phyloP scores from a whole-genome alignment of 1,140 invertebrate species.

The Arctopsyche grandis region DNA sequence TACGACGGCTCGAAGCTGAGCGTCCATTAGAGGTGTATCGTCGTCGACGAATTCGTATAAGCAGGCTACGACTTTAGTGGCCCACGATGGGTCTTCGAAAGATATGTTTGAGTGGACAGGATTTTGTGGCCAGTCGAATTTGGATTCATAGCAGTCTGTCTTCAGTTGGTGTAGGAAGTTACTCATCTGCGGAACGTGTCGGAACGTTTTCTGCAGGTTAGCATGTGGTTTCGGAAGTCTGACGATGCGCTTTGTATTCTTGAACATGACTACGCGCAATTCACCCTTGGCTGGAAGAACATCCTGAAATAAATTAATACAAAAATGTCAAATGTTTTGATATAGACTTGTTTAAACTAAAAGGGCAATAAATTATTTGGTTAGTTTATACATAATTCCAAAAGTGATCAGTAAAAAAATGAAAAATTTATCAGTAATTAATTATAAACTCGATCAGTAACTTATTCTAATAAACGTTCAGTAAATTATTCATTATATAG shows the following conservation, averaged over 20 bases:
- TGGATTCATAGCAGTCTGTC: background rate
- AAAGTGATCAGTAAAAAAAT: too few species aligned
- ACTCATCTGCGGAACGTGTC: slow-evolving; percentile 23
- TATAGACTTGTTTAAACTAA: slow-evolving; percentile 68
- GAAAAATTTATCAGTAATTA: too few species aligned
- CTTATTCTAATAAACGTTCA: too few species aligned
- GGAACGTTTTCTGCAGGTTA: slow-evolving; percentile 42
- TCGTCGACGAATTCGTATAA: slow-evolving; percentile 51
- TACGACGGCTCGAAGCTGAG: slow-evolving; percentile 44
- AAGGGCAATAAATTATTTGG: background rate
- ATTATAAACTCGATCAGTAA: too few species aligned
- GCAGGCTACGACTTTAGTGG: slow-evolving; percentile 25
- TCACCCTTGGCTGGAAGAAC: slow-evolving; percentile 55
- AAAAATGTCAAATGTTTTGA: slow-evolving; percentile 60
- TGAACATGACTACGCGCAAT: slow-evolving; percentile 64
- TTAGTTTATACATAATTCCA: background rate
- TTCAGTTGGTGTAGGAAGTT: slow-evolving; percentile 8
- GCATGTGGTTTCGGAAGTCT: slow-evolving; percentile 60
- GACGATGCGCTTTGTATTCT: slow-evolving; percentile 64
- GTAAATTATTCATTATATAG: too few species aligned
- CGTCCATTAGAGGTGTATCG: slow-evolving; percentile 50
- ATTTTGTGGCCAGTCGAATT: slow-evolving; percentile 42
- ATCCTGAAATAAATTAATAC: slow-evolving; percentile 33
- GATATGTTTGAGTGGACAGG: slow-evolving; percentile 36
- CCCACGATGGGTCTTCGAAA: slow-evolving; percentile 49